phyloP scores from a whole-genome alignment of 2,888 invertebrate species.

The Dioctria rufipes region DNA sequence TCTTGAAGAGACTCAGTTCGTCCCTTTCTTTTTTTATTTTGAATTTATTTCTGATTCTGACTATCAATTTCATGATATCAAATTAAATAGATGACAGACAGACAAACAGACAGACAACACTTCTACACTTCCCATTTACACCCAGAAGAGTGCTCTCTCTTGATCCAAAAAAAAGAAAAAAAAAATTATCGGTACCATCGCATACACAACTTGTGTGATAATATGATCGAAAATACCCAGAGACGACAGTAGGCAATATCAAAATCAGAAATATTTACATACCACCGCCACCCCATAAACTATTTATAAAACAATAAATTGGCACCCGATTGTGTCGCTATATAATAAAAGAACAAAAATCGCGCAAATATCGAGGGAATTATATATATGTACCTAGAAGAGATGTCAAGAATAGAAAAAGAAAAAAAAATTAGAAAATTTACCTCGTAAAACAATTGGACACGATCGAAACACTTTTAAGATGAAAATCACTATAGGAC shows the following conservation, averaged over 20 bases:
- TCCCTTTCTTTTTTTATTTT: too few relatives aligned
- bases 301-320: slow-evolving; percentile 55
- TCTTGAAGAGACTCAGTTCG: too few relatives aligned
- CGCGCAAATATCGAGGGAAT: neutral
- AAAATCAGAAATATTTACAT: slow-evolving; percentile 18
- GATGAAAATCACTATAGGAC: neutral
- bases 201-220: neutral
- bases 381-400: neutral
- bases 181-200: too few relatives aligned
- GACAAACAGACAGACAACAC: too few relatives aligned
- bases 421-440: slow-evolving; percentile 32
- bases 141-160: too few relatives aligned
- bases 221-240: slow-evolving; percentile 11
- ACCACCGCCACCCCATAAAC: slow-evolving; percentile 29
- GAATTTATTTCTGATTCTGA: too few relatives aligned
- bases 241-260: neutral
- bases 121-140: too few relatives aligned
- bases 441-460: neutral
- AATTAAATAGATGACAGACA: too few relatives aligned
- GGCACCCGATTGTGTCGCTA: slow-evolving; percentile 40
- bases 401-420: neutral
- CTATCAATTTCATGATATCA: too few relatives aligned
- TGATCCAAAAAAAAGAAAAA: too few relatives aligned
- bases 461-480: neutral
- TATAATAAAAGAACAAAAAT: neutral